Evolutionary conservation across 2,113 vertebrate species (phyloP).

Genomic region (Corythornis vintsioides): DNA sequence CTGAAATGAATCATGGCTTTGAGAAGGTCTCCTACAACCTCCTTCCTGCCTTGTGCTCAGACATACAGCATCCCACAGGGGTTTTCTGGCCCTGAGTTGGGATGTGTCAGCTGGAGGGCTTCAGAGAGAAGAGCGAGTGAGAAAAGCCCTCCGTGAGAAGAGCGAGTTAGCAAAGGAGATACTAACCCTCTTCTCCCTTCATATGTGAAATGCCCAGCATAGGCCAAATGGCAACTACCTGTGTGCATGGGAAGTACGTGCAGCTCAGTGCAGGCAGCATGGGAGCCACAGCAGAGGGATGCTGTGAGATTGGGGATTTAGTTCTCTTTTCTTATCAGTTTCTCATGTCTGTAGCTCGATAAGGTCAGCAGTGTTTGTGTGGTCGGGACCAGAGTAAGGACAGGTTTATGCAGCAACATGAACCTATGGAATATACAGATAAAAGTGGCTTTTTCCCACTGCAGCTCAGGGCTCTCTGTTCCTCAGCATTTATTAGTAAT

Average conservation of each 20-base stretch:
- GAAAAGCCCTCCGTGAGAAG: neutral
- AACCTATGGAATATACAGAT: neutral
- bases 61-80: accelerated
- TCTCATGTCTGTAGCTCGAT: neutral
- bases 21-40: neutral
- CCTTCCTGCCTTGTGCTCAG: neutral
- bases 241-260: neutral
- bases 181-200: neutral
- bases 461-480: neutral
- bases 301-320: neutral
- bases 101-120: neutral
- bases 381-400: neutral
- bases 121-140: accelerated
- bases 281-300: neutral
- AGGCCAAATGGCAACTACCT: neutral
- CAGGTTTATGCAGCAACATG: neutral
- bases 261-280: neutral
- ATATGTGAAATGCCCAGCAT: neutral
- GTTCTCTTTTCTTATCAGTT: constrained; percentile 17
- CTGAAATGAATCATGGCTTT: neutral
- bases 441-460: neutral
- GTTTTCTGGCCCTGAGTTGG: neutral
- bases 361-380: neutral
- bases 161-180: neutral
- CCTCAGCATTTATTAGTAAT: neutral